These are phyloP conservation scores for Nebria ingens DNA, from an alignment of 1,140 invertebrate species.

Conservation along the genomic window DNA sequence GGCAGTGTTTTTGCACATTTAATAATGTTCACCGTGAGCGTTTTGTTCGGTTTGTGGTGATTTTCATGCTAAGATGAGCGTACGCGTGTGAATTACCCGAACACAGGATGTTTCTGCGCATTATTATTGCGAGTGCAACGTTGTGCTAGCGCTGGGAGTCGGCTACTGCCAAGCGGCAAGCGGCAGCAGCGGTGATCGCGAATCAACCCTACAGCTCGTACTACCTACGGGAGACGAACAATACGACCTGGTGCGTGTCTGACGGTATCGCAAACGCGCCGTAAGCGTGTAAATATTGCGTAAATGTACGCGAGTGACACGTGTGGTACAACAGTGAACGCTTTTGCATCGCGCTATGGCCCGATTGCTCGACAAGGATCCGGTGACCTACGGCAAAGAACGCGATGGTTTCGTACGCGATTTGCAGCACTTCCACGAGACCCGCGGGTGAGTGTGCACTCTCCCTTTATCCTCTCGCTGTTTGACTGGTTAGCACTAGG, in stretches of 20 bases:
- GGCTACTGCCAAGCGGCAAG: conserved; percentile 27
- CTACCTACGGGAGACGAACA: neutral
- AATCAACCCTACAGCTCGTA: conserved; percentile 8
- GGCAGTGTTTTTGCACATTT: conserved; percentile 20
- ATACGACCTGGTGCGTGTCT: neutral
- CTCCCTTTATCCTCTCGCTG: neutral
- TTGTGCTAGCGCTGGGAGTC: conserved; percentile 33
- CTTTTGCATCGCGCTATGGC: conserved; percentile 39
- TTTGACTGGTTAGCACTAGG: too few relatives aligned
- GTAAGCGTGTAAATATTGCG: neutral
- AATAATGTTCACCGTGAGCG: neutral
- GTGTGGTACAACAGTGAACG: conserved; percentile 4
- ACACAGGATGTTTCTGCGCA: conserved; percentile 31
- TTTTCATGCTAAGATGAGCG: neutral
- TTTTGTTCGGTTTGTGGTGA: conserved; percentile 12
- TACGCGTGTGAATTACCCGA: neutral
- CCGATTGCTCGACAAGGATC: conserved; percentile 59
- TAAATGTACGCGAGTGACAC: conserved; percentile 6
- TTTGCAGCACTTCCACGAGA: conserved; percentile 61
- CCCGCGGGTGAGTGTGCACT: conserved; percentile 52
- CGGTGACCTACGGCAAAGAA: conserved; percentile 56
- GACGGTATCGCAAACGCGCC: neutral
- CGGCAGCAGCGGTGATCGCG: conserved; percentile 19
- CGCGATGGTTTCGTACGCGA: conserved; percentile 59
- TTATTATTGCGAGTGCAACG: conserved; percentile 28